Conservation (phyloP, 2,888 invertebrate species). For the Allolobophora icterica region DNA sequence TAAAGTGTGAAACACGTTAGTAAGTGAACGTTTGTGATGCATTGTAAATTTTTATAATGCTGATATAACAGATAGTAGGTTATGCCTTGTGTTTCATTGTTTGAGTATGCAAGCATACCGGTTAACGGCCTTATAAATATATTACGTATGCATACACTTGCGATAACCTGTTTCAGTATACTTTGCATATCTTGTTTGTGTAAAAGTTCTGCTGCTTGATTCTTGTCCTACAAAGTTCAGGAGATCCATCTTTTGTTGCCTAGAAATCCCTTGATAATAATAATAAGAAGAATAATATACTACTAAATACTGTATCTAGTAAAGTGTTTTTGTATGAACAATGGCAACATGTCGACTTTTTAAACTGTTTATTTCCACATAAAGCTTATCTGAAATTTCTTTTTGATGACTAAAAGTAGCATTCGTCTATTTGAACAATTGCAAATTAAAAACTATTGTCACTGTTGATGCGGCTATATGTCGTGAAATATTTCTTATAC, state of each 20-base stretch:
- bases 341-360: too few species aligned
- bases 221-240: too few species aligned
- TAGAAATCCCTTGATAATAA: neutral
- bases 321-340: neutral
- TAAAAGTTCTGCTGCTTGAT: too few species aligned
- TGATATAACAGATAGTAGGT: neutral
- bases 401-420: too few species aligned
- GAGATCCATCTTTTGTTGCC: neutral
- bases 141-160: conserved; percentile 6
- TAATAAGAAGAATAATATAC: neutral
- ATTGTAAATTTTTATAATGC: neutral
- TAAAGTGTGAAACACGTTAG: neutral
- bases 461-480: too few species aligned
- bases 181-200: too few species aligned
- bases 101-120: neutral
- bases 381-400: too few species aligned
- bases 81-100: neutral
- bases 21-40: neutral
- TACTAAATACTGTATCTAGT: neutral
- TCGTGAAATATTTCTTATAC: too few species aligned
- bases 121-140: neutral
- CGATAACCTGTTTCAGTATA: too few species aligned
- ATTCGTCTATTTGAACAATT: too few species aligned
- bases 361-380: too few species aligned
- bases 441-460: too few species aligned